These are phyloP conservation scores for Rhagonycha fulva DNA, from an alignment of 2,888 invertebrate species.

Conservation along the genomic window DNA sequence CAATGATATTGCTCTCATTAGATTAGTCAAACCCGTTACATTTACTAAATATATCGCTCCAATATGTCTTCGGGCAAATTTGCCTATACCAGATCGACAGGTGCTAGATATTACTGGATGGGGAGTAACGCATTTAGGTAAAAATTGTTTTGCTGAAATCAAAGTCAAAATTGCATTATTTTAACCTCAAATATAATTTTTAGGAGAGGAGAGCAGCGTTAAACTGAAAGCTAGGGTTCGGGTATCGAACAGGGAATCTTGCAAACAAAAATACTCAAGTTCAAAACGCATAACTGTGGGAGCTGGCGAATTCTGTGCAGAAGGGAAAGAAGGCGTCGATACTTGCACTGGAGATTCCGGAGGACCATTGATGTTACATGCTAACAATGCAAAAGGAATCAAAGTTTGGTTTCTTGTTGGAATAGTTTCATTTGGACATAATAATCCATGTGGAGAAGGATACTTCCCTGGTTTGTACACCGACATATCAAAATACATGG, in stretches of 20 bases:
- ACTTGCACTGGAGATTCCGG: conserved; percentile 61
- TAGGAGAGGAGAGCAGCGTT: conserved; percentile 36
- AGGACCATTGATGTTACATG: conserved; percentile 68
- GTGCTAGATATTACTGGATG: conserved; percentile 51
- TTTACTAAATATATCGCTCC: conserved; percentile 45
- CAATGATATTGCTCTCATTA: conserved; percentile 55
- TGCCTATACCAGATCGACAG: conserved; percentile 38
- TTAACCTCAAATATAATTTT: background rate
- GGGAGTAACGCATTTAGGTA: conserved; percentile 52
- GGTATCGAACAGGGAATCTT: conserved; percentile 58
- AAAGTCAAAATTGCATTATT: background rate
- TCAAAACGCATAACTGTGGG: conserved; percentile 56
- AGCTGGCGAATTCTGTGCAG: conserved; percentile 68
- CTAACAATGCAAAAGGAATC: conserved; percentile 18
- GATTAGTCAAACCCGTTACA: conserved; percentile 44
- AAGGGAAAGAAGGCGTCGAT: conserved; percentile 67
- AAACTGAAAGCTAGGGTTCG: conserved; percentile 53
- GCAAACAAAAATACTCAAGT: conserved; percentile 55
- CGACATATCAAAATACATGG: conserved; percentile 60
- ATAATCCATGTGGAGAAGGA: conserved; percentile 54
- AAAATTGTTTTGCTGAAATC: background rate
- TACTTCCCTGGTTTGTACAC: conserved; percentile 70
- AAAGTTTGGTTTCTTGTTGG: conserved; percentile 42
- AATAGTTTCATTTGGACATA: conserved; percentile 48
- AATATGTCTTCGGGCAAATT: conserved; percentile 43